Evolutionary conservation across 2,888 invertebrate species (phyloP).

Genomic region (Tachystola acroxantha): DNA sequence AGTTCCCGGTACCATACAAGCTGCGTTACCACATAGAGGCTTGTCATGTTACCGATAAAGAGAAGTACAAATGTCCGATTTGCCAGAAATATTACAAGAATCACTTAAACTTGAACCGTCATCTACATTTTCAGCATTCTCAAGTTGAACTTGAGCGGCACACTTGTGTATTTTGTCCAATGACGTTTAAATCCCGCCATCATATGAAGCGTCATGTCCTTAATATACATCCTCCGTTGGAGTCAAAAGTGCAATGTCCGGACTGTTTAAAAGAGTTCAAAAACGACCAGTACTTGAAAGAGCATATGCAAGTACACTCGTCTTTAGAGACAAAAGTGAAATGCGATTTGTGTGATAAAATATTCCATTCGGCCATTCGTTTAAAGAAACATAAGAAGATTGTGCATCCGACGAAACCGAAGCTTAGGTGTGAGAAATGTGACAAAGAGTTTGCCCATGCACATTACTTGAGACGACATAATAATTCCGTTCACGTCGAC

Average conservation of each 20-base stretch:
- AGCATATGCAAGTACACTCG: slow-evolving; percentile 68
- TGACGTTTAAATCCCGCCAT: slow-evolving; percentile 66
- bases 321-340: slow-evolving; percentile 58
- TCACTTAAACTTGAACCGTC: slow-evolving; percentile 53
- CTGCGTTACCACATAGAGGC: slow-evolving; percentile 55
- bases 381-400: slow-evolving; percentile 68
- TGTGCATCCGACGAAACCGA: slow-evolving; percentile 62
- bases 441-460: slow-evolving; percentile 66
- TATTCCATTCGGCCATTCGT: slow-evolving; percentile 60
- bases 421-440: slow-evolving; percentile 60
- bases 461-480: slow-evolving; percentile 56
- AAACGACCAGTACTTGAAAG: slow-evolving; percentile 65
- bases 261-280: slow-evolving; percentile 68
- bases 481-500: slow-evolving; percentile 60
- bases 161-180: slow-evolving; percentile 63
- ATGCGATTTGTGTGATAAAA: slow-evolving; percentile 65
- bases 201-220: slow-evolving; percentile 68
- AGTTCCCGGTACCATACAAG: slow-evolving; percentile 62
- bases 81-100: slow-evolving; percentile 63
- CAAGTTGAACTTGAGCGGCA: slow-evolving; percentile 53
- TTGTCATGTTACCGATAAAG: slow-evolving; percentile 46
- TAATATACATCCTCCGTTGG: slow-evolving; percentile 66
- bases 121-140: slow-evolving; percentile 58
- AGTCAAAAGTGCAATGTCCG: slow-evolving; percentile 64
- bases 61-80: slow-evolving; percentile 57